Conservation (phyloP, 2,797 vertebrate genomes). For the Oophaga sylvatica region DNA sequence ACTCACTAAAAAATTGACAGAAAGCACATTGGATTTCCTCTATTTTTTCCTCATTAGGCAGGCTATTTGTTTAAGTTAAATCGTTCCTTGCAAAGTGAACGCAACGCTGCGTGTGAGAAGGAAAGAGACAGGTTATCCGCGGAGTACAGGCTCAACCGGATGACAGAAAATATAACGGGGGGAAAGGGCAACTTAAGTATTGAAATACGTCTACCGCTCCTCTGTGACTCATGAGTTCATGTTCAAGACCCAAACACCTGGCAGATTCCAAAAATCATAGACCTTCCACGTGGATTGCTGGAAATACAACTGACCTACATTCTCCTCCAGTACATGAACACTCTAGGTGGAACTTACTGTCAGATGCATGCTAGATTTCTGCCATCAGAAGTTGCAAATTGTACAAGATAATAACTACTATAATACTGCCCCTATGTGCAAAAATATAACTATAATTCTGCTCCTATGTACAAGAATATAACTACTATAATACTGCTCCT, state of each 20-base stretch:
- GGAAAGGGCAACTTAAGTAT: neutral
- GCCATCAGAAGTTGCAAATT: too few species aligned
- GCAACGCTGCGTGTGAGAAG: neutral
- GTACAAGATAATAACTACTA: neutral
- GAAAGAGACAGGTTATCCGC: slow-evolving; percentile 1
- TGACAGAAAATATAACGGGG: neutral
- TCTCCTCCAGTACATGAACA: neutral
- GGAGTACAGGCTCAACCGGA: neutral
- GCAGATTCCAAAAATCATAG: neutral
- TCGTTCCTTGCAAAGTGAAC: slow-evolving; percentile 41
- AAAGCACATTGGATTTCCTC: slow-evolving; percentile 63
- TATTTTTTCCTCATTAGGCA: slow-evolving; percentile 55
- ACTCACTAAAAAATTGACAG: slow-evolving; percentile 80
- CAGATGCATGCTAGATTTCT: too few species aligned
- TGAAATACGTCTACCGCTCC: neutral
- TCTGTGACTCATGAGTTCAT: neutral
- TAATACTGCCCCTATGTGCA: slow-evolving; percentile 7
- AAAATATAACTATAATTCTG: too few species aligned
- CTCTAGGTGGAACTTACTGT: too few species aligned
- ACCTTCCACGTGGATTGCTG: neutral
- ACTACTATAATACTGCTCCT: too few species aligned
- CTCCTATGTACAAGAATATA: too few species aligned
- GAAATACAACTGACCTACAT: neutral
- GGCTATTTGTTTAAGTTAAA: slow-evolving; percentile 57
- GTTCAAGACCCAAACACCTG: neutral